Percentiles rank a stretch among this genome's conserved stretches.
These are phyloP conservation scores for Campaea margaritaria DNA, from an alignment of 2,888 invertebrate genomes.

Conservation along the genomic window DNA sequence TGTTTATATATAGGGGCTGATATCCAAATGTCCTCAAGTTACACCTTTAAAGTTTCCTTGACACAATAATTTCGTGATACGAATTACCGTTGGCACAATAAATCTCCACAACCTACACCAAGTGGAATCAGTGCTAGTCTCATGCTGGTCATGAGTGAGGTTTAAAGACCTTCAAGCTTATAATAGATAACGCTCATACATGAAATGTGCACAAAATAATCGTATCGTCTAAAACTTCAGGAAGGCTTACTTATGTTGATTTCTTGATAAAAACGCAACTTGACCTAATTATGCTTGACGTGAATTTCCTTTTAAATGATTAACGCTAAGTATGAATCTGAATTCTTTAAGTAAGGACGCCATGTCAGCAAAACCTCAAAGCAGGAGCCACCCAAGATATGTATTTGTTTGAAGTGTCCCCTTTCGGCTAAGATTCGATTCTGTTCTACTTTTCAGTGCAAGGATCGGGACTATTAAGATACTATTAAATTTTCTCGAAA, in stretches of 20 bases:
- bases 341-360: too few relatives aligned
- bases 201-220: background rate
- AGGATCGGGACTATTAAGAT: too few relatives aligned
- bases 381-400: too few relatives aligned
- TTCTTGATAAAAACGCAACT: constrained; percentile 1
- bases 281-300: background rate
- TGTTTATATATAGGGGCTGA: constrained; percentile 73
- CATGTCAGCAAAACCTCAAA: too few relatives aligned
- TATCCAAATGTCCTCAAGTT: constrained; percentile 61
- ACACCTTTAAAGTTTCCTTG: constrained; percentile 56
- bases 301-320: too few relatives aligned
- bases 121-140: constrained; percentile 6
- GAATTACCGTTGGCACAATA: constrained; percentile 23
- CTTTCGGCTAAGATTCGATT: too few relatives aligned
- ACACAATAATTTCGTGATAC: constrained; percentile 60
- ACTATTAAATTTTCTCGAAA: too few relatives aligned
- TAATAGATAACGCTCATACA: constrained; percentile 16
- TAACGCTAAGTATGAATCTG: too few relatives aligned
- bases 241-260: constrained; percentile 8
- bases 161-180: constrained; percentile 20
- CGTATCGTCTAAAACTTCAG: background rate
- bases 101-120: constrained; percentile 25
- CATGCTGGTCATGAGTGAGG: constrained; percentile 35
- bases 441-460: too few relatives aligned
- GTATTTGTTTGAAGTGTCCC: too few relatives aligned